Conservation (phyloP, 1,140 invertebrate species). For the Atta cephalotes region DNA sequence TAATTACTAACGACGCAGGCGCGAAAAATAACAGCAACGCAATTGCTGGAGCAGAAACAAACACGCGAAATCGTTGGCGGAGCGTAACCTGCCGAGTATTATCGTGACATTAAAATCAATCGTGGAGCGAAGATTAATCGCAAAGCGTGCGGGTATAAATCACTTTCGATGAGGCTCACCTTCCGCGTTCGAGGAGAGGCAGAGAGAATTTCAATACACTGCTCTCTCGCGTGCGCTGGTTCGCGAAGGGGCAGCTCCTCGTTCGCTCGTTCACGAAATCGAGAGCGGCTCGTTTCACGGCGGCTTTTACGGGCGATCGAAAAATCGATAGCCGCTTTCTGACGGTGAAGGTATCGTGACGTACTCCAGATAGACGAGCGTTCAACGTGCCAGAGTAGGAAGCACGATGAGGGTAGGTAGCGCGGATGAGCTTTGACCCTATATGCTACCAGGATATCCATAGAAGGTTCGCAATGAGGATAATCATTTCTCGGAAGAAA, state of each 20-base stretch:
- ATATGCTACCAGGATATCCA: conserved; percentile 47
- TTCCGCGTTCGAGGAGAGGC: conserved; percentile 55
- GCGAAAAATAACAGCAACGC: conserved; percentile 35
- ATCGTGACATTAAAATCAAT: conserved; percentile 63
- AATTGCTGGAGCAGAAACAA: conserved; percentile 51
- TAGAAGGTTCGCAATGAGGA: conserved; percentile 46
- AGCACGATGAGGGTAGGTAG: conserved; percentile 16
- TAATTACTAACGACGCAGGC: conserved; percentile 28
- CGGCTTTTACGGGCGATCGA: conserved; percentile 46
- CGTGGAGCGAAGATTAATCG: conserved; percentile 57
- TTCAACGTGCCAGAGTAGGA: background rate
- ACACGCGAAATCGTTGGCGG: conserved; percentile 49
- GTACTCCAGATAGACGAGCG: conserved; percentile 67
- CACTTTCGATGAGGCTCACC: conserved; percentile 62
- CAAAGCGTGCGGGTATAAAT: conserved; percentile 54
- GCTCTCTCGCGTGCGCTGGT: conserved; percentile 32
- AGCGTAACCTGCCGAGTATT: conserved; percentile 53
- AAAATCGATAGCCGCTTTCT: conserved; percentile 62
- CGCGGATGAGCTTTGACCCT: conserved; percentile 69
- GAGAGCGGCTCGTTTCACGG: conserved; percentile 46
- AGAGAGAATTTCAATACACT: conserved; percentile 46
- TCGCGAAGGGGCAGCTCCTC: conserved; percentile 26
- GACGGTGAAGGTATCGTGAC: conserved; percentile 63
- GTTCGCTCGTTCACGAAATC: conserved; percentile 52
- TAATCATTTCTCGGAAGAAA: conserved; percentile 58